These are phyloP conservation scores for Crax fasciolata DNA, from an alignment of 2,797 vertebrate genomes.

Conservation along the genomic window DNA sequence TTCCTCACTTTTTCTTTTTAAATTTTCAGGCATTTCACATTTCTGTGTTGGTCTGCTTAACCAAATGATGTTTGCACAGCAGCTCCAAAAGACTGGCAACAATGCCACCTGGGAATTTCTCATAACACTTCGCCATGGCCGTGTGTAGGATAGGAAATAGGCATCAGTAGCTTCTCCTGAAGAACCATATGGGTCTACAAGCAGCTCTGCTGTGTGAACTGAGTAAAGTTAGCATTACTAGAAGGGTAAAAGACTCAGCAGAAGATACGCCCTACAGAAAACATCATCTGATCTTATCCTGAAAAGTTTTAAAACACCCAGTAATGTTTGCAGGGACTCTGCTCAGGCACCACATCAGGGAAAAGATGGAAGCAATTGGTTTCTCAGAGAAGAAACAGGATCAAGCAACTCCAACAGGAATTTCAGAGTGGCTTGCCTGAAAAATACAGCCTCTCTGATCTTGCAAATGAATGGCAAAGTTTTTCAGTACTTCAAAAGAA, in stretches of 20 bases:
- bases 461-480: slow-evolving; percentile 33
- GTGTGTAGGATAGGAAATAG: background rate
- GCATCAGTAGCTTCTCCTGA: background rate
- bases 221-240: background rate
- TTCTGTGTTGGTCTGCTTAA: background rate
- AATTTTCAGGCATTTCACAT: background rate
- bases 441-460: slow-evolving; percentile 3
- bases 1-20: background rate
- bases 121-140: background rate
- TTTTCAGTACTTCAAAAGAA: slow-evolving; percentile 28
- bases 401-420: background rate
- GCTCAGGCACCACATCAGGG: background rate
- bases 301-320: background rate
- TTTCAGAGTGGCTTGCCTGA: background rate
- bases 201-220: background rate
- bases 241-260: background rate
- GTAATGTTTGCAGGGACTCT: background rate
- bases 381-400: background rate
- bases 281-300: background rate
- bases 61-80: background rate
- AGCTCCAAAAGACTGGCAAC: background rate
- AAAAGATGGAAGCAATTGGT: background rate
- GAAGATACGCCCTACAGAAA: background rate
- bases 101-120: background rate
- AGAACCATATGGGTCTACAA: background rate